Conservation (phyloP, 2,888 invertebrate genomes). For the Gerris lacustris region DNA sequence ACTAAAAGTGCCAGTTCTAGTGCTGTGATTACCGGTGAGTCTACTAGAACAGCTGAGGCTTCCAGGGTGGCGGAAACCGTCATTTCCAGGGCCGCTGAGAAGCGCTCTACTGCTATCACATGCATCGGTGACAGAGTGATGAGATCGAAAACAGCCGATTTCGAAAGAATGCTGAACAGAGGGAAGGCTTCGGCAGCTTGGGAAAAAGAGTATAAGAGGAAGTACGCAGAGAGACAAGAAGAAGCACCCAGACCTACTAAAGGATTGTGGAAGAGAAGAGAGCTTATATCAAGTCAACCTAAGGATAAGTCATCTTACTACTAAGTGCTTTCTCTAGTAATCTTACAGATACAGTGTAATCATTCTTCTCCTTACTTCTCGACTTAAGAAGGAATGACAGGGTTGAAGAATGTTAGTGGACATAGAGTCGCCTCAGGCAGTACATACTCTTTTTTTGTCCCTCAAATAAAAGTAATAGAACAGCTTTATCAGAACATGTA, state of each 20-base stretch:
- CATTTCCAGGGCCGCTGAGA: too few species aligned
- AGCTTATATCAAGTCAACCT: conserved; percentile 66
- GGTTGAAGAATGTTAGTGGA: too few species aligned
- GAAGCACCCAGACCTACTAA: conserved; percentile 34
- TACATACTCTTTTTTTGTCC: too few species aligned
- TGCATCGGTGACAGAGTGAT: conserved; percentile 54
- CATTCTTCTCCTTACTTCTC: too few species aligned
- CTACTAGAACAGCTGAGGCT: conserved; percentile 21
- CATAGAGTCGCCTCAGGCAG: too few species aligned
- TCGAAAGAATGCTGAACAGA: conserved; percentile 45
- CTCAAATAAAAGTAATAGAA: too few species aligned
- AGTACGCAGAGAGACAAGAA: conserved; percentile 48
- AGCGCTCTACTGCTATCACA: conserved; percentile 46
- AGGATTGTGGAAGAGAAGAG: conserved; percentile 62
- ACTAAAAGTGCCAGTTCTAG: conserved; percentile 30
- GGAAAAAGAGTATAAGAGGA: conserved; percentile 48
- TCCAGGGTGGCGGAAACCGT: background rate
- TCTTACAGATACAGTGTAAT: too few species aligned
- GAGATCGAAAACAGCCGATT: conserved; percentile 54
- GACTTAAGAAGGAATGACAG: too few species aligned
- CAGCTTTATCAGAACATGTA: too few species aligned
- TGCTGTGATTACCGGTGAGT: conserved; percentile 18
- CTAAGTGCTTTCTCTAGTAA: too few species aligned
- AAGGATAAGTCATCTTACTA: conserved; percentile 32
- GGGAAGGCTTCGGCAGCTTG: conserved; percentile 38